Conservation (phyloP, 2,888 invertebrate species). For the Glyphotaelius pellucidus region DNA sequence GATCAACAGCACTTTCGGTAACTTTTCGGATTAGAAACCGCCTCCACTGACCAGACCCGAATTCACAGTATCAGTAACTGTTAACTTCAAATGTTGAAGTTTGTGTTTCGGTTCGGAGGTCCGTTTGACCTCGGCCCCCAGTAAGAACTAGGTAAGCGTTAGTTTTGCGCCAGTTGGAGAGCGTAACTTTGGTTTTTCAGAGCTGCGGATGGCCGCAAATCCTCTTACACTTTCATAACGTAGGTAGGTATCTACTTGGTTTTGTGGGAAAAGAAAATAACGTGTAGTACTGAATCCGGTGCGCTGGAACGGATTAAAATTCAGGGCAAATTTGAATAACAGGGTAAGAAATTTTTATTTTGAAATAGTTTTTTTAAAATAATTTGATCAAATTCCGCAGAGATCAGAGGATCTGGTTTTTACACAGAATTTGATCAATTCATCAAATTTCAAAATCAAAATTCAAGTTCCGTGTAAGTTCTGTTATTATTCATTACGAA, state of each 20-base stretch:
- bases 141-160: not conserved
- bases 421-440: too few species aligned
- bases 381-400: too few species aligned
- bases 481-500: too few species aligned
- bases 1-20: conserved; percentile 27
- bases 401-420: too few species aligned
- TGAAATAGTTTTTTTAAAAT: not conserved
- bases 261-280: not conserved
- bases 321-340: not conserved
- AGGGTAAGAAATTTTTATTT: not conserved
- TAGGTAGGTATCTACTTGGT: not conserved
- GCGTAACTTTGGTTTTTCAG: conserved; percentile 42
- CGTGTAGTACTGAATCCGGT: not conserved
- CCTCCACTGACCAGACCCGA: conserved; percentile 7
- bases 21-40: conserved; percentile 36
- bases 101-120: conserved; percentile 30
- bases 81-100: conserved; percentile 21
- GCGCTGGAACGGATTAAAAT: not conserved
- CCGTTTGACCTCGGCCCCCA: conserved; percentile 28
- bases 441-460: too few species aligned
- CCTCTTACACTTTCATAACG: conserved; percentile 37
- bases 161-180: conserved; percentile 9
- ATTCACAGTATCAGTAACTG: conserved; percentile 23
- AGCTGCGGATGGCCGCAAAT: conserved; percentile 20
- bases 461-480: too few species aligned